Evolutionary conservation across 2,113 vertebrate genomes (phyloP).

Genomic region (Laticauda colubrina): DNA sequence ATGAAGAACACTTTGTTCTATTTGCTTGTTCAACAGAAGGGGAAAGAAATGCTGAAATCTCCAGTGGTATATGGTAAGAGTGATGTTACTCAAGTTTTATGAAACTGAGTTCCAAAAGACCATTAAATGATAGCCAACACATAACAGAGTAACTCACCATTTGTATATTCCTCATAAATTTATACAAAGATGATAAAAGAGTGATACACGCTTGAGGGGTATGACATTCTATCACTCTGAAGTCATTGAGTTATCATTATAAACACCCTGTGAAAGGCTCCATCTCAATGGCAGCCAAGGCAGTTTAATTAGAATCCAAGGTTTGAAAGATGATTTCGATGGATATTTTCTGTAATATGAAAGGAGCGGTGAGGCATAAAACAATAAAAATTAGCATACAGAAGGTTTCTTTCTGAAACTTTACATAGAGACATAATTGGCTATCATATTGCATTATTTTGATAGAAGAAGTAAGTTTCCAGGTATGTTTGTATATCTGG

Average conservation of each 20-base stretch:
- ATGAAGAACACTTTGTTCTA: background rate
- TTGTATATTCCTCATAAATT: background rate
- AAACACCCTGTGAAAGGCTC: background rate
- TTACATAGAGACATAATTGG: slow-evolving; percentile 18
- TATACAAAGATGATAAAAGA: slow-evolving; percentile 14
- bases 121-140: background rate
- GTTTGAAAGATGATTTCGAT: background rate
- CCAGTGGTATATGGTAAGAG: background rate
- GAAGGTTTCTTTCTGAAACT: slow-evolving; percentile 1
- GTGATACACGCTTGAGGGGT: background rate
- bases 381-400: slow-evolving; percentile 22
- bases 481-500: background rate
- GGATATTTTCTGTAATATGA: slow-evolving; percentile 1
- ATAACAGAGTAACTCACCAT: background rate
- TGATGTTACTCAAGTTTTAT: background rate
- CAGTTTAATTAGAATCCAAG: slow-evolving; percentile 15
- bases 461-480: background rate
- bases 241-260: background rate
- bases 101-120: background rate
- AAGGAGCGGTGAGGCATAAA: background rate
- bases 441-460: slow-evolving; percentile 27
- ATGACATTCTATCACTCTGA: background rate
- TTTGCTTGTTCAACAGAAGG: background rate
- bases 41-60: background rate
- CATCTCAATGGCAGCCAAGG: background rate